Conservation (phyloP, 1,140 invertebrate species). For the Triops cancriformis region DNA sequence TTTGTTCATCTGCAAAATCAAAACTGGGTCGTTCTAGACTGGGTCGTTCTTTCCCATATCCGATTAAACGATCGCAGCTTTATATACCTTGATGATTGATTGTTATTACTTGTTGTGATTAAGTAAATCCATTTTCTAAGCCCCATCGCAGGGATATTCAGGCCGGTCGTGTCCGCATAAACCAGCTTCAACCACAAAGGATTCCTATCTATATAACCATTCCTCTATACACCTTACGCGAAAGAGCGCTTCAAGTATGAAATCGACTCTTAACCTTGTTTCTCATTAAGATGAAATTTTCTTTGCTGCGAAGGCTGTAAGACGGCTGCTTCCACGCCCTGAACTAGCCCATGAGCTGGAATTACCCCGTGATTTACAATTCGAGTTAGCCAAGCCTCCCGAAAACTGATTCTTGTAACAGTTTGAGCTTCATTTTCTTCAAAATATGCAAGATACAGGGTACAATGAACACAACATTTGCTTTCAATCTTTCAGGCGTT, state of each 20-base stretch:
- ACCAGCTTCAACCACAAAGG: constrained; percentile 20
- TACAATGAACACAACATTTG: not conserved
- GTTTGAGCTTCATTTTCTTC: not conserved
- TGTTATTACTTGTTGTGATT: too few relatives aligned
- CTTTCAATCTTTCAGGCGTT: too few relatives aligned
- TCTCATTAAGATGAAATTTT: not conserved
- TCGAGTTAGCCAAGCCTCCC: not conserved
- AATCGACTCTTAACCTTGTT: not conserved
- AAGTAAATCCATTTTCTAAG: not conserved
- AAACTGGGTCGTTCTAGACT: too few relatives aligned
- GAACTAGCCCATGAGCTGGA: constrained; percentile 18
- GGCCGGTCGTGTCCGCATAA: not conserved
- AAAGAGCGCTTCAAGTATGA: constrained; percentile 19
- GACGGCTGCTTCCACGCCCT: not conserved
- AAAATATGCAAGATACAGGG: not conserved
- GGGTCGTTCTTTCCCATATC: too few relatives aligned
- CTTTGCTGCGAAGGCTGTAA: not conserved
- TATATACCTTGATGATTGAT: too few relatives aligned
- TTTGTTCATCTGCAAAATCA: too few relatives aligned
- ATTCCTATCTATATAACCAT: constrained; percentile 25
- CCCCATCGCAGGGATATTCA: constrained; percentile 17
- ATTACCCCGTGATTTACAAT: constrained; percentile 19
- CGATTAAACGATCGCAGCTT: too few relatives aligned
- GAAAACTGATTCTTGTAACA: not conserved
- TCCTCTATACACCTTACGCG: constrained; percentile 21